These are phyloP conservation scores for Microtus agrestis DNA, from an alignment of 2,797 vertebrate species.

Conservation along the genomic window DNA sequence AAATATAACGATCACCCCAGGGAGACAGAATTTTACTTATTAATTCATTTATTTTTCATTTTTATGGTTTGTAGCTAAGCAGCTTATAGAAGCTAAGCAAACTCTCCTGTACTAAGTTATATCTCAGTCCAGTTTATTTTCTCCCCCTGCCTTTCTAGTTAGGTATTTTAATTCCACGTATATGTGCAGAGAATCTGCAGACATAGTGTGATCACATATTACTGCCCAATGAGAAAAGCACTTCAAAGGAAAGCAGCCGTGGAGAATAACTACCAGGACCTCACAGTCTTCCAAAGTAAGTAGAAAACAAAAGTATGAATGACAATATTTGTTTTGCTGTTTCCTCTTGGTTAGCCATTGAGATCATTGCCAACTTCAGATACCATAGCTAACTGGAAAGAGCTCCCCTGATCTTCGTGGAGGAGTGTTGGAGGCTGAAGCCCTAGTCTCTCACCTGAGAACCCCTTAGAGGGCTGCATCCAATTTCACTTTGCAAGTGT, in stretches of 20 bases:
- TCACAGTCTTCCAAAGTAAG: slow-evolving; percentile 3
- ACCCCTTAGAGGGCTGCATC: neutral
- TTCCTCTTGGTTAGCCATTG: neutral
- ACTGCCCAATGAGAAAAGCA: slow-evolving; percentile 14
- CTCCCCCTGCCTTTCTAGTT: slow-evolving; percentile 25
- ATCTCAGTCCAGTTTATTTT: neutral
- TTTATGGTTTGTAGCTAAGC: neutral
- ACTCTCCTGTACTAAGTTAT: too few species aligned
- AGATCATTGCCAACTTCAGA: neutral
- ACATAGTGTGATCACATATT: neutral
- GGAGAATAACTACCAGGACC: slow-evolving; percentile 41
- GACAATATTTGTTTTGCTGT: slow-evolving; percentile 15
- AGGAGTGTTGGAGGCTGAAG: neutral
- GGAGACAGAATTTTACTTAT: neutral
- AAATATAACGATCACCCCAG: neutral
- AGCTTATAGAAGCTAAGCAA: neutral
- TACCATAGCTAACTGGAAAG: neutral
- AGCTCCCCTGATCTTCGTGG: neutral
- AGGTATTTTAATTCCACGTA: neutral
- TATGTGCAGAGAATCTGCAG: neutral
- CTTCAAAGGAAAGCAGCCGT: neutral
- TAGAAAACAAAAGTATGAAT: neutral
- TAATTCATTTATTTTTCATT: neutral
- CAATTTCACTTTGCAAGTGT: neutral
- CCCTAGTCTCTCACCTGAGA: neutral